Evolutionary conservation across 1,140 invertebrate genomes (phyloP).

Genomic region (Drosophila pachea): DNA sequence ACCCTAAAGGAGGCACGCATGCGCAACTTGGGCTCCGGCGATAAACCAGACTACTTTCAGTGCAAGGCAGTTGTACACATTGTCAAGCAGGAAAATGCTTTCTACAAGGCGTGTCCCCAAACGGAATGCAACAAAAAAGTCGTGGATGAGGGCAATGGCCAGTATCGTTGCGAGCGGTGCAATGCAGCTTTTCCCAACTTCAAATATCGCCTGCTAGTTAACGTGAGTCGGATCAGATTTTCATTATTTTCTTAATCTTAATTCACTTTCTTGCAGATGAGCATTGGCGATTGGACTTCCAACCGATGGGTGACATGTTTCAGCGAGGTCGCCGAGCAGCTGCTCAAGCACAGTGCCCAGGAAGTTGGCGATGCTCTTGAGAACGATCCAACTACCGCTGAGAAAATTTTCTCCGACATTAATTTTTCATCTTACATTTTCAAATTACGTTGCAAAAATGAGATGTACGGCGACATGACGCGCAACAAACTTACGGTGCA

Average conservation of each 20-base stretch:
- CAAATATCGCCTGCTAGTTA: conserved; percentile 90
- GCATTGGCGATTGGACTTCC: conserved; percentile 89
- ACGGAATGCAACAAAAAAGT: conserved; percentile 96
- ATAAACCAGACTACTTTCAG: conserved; percentile 90
- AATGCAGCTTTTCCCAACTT: conserved; percentile 90
- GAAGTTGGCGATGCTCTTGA: conserved; percentile 87
- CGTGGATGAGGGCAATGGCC: conserved; percentile 89
- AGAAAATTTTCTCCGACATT: conserved; percentile 84
- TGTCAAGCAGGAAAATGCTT: conserved; percentile 83
- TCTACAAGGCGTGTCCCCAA: conserved; percentile 94
- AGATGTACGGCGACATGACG: conserved; percentile 94
- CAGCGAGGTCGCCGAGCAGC: conserved; percentile 89
- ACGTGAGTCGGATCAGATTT: conserved; percentile 82
- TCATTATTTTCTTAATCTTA: conserved; percentile 56
- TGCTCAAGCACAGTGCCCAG: conserved; percentile 88
- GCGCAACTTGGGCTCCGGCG: conserved; percentile 83
- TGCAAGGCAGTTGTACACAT: conserved; percentile 85
- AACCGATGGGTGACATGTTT: conserved; percentile 94
- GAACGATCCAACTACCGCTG: conserved; percentile 82
- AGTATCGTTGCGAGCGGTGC: conserved; percentile 97
- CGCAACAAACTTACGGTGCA: conserved; percentile 88
- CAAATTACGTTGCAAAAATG: conserved; percentile 91
- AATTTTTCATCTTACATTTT: conserved; percentile 90
- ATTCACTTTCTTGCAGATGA: conserved; percentile 80
- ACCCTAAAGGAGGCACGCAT: conserved; percentile 86